Percentiles rank a stretch among this genome's conserved stretches.
Conservation (phyloP, 2,797 vertebrate species). For the Vipera latastei region DNA sequence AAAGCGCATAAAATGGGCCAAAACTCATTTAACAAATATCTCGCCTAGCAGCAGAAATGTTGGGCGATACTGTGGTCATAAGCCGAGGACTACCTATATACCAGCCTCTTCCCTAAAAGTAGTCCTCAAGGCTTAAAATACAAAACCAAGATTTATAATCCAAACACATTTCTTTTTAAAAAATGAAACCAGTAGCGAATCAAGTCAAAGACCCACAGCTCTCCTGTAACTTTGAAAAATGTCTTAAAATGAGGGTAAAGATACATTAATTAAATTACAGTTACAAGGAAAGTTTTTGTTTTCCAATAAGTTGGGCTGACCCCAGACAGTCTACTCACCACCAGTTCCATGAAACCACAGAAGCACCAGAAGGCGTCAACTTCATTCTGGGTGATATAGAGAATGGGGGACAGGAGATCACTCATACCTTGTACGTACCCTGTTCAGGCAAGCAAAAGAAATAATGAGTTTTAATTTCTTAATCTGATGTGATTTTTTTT, state of each 20-base stretch:
- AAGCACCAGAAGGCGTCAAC: slow-evolving; percentile 95
- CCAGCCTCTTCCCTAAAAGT: background rate
- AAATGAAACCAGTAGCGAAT: background rate
- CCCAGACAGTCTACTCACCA: slow-evolving; percentile 72
- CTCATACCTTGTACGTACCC: slow-evolving; percentile 95
- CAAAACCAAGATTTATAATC: background rate
- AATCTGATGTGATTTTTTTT: background rate
- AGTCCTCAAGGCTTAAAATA: background rate
- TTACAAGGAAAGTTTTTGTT: background rate
- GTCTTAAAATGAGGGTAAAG: background rate
- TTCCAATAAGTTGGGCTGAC: background rate
- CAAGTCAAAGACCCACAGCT: background rate
- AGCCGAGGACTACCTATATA: background rate
- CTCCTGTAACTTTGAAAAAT: background rate
- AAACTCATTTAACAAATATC: background rate
- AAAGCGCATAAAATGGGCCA: background rate
- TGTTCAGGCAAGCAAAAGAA: slow-evolving; percentile 51
- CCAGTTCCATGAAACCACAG: slow-evolving; percentile 87
- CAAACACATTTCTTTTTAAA: background rate
- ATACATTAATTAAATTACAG: background rate
- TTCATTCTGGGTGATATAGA: slow-evolving; percentile 88
- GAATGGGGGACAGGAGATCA: slow-evolving; percentile 86
- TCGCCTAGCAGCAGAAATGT: background rate
- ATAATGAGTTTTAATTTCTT: background rate
- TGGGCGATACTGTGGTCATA: background rate